Conservation (phyloP, 2,797 vertebrate genomes). For the Sebastes miniatus region DNA sequence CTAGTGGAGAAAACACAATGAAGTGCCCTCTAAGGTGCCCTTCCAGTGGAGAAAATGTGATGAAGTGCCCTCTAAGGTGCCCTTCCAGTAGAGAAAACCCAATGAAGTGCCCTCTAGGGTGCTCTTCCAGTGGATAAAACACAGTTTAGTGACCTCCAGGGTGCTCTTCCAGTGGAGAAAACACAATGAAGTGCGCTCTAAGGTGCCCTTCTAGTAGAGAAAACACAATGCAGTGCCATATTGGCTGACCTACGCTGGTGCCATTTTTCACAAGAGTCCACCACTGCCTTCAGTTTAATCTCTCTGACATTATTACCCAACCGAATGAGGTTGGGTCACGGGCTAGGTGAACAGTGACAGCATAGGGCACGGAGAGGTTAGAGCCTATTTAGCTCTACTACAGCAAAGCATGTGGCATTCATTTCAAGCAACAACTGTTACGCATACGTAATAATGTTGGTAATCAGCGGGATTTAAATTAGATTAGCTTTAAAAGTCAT, state of each 20-base stretch:
- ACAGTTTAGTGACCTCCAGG: fast-evolving
- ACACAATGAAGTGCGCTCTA: fast-evolving
- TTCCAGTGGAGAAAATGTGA: fast-evolving
- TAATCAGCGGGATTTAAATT: constrained; percentile 11
- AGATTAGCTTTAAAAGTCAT: neutral
- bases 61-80: neutral
- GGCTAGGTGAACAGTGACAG: neutral
- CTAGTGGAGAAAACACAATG: fast-evolving
- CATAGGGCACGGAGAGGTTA: neutral
- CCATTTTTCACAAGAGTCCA: neutral
- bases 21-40: too few species aligned
- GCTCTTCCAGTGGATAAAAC: fast-evolving
- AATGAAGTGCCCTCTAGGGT: fast-evolving
- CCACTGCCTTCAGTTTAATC: neutral
- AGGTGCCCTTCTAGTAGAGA: neutral
- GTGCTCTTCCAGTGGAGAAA: too few species aligned
- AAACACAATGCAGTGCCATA: neutral
- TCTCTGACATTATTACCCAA: neutral
- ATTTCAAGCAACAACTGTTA: constrained; percentile 9
- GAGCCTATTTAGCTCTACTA: neutral
- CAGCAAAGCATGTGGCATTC: constrained; percentile 32
- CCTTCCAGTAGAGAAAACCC: fast-evolving
- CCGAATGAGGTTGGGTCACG: neutral
- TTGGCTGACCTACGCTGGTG: neutral
- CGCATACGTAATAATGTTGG: constrained; percentile 3